Evolutionary conservation across 2,888 invertebrate genomes (phyloP).

Genomic region (Crioceris asparagi): DNA sequence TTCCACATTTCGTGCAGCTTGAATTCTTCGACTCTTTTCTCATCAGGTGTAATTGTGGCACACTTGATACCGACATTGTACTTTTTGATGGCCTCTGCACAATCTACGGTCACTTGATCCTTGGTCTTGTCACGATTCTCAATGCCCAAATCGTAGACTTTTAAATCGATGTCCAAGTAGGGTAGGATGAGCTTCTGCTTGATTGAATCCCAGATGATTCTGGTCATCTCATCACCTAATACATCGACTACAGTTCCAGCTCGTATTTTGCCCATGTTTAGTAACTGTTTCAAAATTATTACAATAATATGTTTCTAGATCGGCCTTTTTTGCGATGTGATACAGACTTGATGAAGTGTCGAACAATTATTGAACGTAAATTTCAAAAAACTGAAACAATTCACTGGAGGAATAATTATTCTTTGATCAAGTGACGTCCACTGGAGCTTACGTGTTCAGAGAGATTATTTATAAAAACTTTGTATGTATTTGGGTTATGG

Average conservation of each 20-base stretch:
- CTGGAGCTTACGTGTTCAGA: no score
- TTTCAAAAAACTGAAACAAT: no score
- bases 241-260: conserved; percentile 85
- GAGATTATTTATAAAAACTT: no score
- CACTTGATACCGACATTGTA: conserved; percentile 99
- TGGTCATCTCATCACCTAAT: conserved; percentile 92
- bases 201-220: conserved; percentile 97
- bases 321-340: no score
- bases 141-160: conserved; percentile 90
- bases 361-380: no score
- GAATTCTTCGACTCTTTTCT: conserved; percentile 83
- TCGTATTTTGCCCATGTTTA: conserved; percentile 54
- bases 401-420: no score
- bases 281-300: no score
- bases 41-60: conserved; percentile 97
- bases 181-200: conserved; percentile 95
- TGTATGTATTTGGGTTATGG: no score
- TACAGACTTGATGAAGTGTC: no score
- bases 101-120: conserved; percentile 93
- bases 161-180: conserved; percentile 88
- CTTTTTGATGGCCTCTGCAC: conserved; percentile 91
- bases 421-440: no score
- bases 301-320: no score
- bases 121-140: conserved; percentile 89
- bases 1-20: conserved; percentile 86